phyloP scores from a whole-genome alignment of 2,113 vertebrate species.

The Crotalus helleri region DNA sequence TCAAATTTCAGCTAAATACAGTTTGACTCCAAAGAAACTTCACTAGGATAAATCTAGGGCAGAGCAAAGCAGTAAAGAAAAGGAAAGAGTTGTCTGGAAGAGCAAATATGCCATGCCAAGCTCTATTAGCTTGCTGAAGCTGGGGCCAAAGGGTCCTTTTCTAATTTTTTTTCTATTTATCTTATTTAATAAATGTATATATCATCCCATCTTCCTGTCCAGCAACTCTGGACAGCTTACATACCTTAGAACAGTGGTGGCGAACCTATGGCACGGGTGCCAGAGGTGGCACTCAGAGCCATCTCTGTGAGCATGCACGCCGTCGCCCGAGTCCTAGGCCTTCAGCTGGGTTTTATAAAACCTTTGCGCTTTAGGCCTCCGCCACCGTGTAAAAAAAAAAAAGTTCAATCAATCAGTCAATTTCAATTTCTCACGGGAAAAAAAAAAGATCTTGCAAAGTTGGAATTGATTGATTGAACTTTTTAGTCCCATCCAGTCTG shows the following conservation, averaged over 20 bases:
- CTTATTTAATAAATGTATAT: neutral
- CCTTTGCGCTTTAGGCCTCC: too few relatives aligned
- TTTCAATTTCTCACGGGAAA: too few relatives aligned
- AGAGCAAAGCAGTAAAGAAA: neutral
- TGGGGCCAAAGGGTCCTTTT: neutral
- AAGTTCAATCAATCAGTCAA: too few relatives aligned
- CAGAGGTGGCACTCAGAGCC: too few relatives aligned
- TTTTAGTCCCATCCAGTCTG: too few relatives aligned
- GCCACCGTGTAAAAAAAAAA: too few relatives aligned
- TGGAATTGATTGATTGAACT: too few relatives aligned
- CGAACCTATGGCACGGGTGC: too few relatives aligned
- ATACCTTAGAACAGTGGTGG: neutral
- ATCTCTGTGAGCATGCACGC: too few relatives aligned
- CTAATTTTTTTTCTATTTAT: neutral
- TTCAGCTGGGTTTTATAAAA: too few relatives aligned
- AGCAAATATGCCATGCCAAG: neutral
- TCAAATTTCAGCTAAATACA: neutral
- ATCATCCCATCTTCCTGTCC: neutral
- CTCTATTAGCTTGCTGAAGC: neutral
- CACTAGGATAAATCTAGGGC: slow-evolving; percentile 12
- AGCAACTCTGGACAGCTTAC: neutral
- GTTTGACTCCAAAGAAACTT: slow-evolving; percentile 13
- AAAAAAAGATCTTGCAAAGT: too few relatives aligned
- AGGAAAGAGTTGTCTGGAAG: neutral
- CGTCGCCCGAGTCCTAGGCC: too few relatives aligned